Conservation (phyloP, 37 sponge, comb jelly and placozoan genomes). For the Diacarnus erythraeanus region DNA sequence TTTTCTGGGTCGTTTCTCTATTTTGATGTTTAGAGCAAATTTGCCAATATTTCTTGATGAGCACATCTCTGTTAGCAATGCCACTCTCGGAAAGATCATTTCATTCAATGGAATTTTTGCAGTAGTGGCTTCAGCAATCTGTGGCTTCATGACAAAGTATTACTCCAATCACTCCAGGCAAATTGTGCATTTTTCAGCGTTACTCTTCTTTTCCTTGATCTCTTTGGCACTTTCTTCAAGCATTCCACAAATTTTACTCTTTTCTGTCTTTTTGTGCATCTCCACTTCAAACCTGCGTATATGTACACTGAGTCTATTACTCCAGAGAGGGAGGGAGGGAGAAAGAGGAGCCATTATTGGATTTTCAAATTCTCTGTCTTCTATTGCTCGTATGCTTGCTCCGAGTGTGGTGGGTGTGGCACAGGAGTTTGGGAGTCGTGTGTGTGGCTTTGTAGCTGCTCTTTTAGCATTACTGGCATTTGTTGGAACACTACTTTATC, state of each 20-base stretch:
- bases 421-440: constrained; percentile 29
- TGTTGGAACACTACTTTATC: not conserved
- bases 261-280: constrained; percentile 52
- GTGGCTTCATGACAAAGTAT: constrained; percentile 38
- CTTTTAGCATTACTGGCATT: constrained; percentile 33
- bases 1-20: constrained; percentile 48
- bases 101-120: constrained; percentile 63
- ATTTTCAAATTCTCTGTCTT: constrained; percentile 52
- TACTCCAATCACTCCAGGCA: constrained; percentile 33
- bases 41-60: constrained; percentile 62
- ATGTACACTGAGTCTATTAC: constrained; percentile 22
- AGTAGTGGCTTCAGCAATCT: constrained; percentile 29
- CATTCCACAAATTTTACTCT: constrained; percentile 17
- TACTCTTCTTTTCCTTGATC: constrained; percentile 37
- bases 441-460: constrained; percentile 38
- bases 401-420: constrained; percentile 64
- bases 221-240: constrained; percentile 28
- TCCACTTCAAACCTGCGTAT: constrained; percentile 69
- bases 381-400: constrained; percentile 62
- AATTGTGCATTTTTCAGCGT: constrained; percentile 41
- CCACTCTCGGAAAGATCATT: constrained; percentile 59
- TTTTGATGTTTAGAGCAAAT: constrained; percentile 63
- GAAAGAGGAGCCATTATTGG: constrained; percentile 77
- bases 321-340: constrained; percentile 40
- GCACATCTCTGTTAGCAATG: constrained; percentile 26